These are phyloP conservation scores for Salpingus planirostris DNA, from an alignment of 2,888 invertebrate genomes.

Conservation along the genomic window DNA sequence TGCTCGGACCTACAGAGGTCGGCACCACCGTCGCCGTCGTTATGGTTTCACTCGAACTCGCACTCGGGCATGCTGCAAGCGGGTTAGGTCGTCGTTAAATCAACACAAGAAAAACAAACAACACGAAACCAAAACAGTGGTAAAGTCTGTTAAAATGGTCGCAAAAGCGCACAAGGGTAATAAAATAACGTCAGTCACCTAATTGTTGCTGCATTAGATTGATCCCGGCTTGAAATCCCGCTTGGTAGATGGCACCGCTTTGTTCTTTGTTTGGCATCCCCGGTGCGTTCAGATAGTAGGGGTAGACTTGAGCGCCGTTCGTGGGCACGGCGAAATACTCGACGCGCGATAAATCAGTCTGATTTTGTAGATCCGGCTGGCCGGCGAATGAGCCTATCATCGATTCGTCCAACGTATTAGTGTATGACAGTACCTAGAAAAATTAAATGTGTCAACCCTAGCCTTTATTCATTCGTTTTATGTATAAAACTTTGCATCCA, in stretches of 20 bases:
- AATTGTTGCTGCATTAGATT: constrained; percentile 38
- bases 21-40: constrained; percentile 31
- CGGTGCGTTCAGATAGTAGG: constrained; percentile 42
- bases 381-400: constrained; percentile 38
- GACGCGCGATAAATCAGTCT: constrained; percentile 39
- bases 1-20: constrained; percentile 27
- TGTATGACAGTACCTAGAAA: constrained; percentile 35
- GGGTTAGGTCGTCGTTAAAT: constrained; percentile 15
- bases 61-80: constrained; percentile 30
- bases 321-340: constrained; percentile 43
- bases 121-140: not conserved
- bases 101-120: constrained; percentile 2
- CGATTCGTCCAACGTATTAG: constrained; percentile 38
- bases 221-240: constrained; percentile 41
- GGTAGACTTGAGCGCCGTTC: constrained; percentile 33
- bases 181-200: constrained; percentile 19
- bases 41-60: constrained; percentile 30
- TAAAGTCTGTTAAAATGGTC: not conserved
- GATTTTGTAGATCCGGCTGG: constrained; percentile 33
- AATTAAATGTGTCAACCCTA: no score
- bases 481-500: no score
- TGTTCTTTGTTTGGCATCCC: constrained; percentile 32
- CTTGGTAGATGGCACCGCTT: constrained; percentile 34
- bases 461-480: no score
- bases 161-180: no score